Percentiles rank a stretch among this genome's conserved stretches.
These are phyloP conservation scores for Agrilus mali DNA, from an alignment of 2,888 invertebrate genomes.

Conservation along the genomic window DNA sequence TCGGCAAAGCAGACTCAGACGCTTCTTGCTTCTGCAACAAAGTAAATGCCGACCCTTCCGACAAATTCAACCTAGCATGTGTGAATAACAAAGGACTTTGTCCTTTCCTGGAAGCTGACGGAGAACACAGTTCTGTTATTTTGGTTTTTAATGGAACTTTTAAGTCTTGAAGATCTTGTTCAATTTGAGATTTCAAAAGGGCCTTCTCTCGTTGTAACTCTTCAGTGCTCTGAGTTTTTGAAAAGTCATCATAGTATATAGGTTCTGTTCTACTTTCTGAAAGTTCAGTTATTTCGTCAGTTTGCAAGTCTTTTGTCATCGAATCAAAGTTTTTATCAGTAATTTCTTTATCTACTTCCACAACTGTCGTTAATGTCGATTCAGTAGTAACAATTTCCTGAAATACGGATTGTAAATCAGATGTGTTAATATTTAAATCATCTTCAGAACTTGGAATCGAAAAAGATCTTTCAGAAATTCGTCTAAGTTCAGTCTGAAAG, in stretches of 20 bases:
- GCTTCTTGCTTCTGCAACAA: conserved; percentile 65
- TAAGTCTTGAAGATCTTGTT: conserved; percentile 30
- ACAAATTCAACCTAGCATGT: conserved; percentile 65
- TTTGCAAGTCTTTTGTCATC: conserved; percentile 32
- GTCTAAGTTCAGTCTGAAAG: conserved; percentile 49
- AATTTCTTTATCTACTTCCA: conserved; percentile 26
- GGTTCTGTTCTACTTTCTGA: conserved; percentile 15
- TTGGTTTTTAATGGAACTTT: conserved; percentile 39
- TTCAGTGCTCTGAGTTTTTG: conserved; percentile 21
- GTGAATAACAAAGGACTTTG: conserved; percentile 70
- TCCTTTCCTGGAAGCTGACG: conserved; percentile 52
- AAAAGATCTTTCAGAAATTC: conserved; percentile 62
- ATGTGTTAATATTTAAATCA: conserved; percentile 47
- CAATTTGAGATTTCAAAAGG: conserved; percentile 29
- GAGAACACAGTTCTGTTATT: conserved; percentile 54
- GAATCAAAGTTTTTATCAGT: conserved; percentile 29
- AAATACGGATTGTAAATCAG: conserved; percentile 37
- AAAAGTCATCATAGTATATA: conserved; percentile 15
- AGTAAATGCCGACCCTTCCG: conserved; percentile 70
- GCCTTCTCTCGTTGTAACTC: conserved; percentile 24
- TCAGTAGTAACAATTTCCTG: conserved; percentile 21
- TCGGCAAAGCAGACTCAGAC: conserved; percentile 59
- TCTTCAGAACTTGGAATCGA: conserved; percentile 67
- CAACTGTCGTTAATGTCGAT: conserved; percentile 22
- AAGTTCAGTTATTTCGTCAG: conserved; percentile 25